These are phyloP conservation scores for Neoarius graeffei DNA, from an alignment of 2,113 vertebrate species.

Conservation along the genomic window DNA sequence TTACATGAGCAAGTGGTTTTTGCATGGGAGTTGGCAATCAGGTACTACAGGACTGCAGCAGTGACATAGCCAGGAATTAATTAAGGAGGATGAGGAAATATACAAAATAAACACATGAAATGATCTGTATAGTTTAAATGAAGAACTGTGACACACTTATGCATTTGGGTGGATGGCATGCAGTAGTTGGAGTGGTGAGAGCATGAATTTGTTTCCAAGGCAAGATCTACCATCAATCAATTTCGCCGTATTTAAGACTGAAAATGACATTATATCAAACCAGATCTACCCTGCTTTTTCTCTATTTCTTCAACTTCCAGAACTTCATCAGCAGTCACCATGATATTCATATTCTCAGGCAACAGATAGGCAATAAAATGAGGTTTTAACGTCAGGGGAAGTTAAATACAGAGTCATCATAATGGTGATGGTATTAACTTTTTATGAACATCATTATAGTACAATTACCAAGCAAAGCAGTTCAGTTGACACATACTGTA, in stretches of 20 bases:
- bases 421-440: background rate
- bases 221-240: background rate
- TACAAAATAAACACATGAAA: background rate
- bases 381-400: background rate
- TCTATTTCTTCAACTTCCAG: background rate
- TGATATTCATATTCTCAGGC: background rate
- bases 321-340: background rate
- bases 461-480: background rate
- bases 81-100: background rate
- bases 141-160: background rate
- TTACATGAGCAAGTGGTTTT: background rate
- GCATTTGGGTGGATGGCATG: background rate
- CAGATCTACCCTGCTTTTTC: background rate
- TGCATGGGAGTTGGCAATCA: background rate
- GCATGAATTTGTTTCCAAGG: background rate
- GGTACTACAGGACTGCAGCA: background rate
- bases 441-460: background rate
- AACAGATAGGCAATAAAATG: background rate
- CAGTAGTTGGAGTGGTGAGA: background rate
- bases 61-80: background rate
- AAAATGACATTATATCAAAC: background rate
- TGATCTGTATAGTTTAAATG: background rate
- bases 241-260: background rate
- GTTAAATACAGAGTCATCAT: background rate
- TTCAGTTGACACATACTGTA: background rate